Percentiles rank a stretch among this genome's conserved stretches.
Conservation (phyloP, 2,113 vertebrate genomes). For the Oncorhynchus tshawytscha region DNA sequence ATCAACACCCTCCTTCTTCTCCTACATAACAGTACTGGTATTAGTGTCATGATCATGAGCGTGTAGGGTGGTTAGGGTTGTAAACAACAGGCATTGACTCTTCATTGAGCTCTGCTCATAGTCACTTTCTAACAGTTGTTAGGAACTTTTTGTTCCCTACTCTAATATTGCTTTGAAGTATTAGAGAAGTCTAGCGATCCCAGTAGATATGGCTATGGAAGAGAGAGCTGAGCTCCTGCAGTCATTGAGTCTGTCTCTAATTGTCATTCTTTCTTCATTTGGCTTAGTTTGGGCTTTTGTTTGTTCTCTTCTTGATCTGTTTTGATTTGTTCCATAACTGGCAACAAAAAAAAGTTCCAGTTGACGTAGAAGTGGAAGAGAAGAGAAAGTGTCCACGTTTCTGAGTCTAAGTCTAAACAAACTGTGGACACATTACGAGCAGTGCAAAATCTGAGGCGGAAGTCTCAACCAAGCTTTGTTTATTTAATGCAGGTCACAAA, state of each 20-base stretch:
- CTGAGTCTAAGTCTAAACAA: conserved; percentile 39
- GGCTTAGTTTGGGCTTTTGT: conserved; percentile 33
- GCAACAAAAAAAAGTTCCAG: conserved; percentile 15
- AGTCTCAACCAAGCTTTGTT: conserved; percentile 19
- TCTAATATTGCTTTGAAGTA: background rate
- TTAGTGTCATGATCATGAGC: conserved; percentile 18
- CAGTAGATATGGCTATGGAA: background rate
- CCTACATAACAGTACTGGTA: conserved; percentile 12
- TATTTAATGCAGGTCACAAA: conserved; percentile 58
- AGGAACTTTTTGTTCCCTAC: no score
- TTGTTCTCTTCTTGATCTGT: conserved; percentile 48
- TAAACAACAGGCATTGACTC: background rate
- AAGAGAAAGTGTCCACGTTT: conserved; percentile 29
- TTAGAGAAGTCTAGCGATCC: background rate
- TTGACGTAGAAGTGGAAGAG: conserved; percentile 27
- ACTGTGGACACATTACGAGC: conserved; percentile 38
- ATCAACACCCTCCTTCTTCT: conserved; percentile 9
- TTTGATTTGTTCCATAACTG: conserved; percentile 35
- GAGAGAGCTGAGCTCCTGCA: background rate
- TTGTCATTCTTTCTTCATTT: conserved; percentile 37
- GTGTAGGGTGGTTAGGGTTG: background rate
- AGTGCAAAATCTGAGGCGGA: conserved; percentile 7
- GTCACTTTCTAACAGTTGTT: background rate
- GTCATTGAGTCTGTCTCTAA: conserved; percentile 16
- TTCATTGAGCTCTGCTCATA: background rate